phyloP scores from a whole-genome alignment of 1,140 invertebrate genomes.

The Formica exsecta region DNA sequence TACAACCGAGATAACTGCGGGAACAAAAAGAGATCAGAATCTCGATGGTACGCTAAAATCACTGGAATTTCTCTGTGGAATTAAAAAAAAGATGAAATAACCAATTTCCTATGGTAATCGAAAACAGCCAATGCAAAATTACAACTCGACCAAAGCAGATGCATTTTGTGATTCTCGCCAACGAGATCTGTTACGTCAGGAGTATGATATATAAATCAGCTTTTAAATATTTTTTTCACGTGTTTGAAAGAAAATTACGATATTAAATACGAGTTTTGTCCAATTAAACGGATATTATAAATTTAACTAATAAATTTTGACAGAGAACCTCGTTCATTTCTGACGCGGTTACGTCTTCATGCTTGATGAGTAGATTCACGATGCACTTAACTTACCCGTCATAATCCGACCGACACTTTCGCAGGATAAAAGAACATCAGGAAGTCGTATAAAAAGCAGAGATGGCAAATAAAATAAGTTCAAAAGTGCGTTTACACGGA shows the following conservation, averaged over 20 bases:
- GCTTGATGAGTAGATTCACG: not conserved
- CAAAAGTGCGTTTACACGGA: not conserved
- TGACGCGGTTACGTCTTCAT: not conserved
- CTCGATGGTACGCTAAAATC: not conserved
- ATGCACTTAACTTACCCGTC: not conserved
- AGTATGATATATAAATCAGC: not conserved
- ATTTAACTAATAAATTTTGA: not conserved
- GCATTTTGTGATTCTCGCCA: not conserved
- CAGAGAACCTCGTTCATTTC: not conserved
- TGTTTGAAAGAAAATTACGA: not conserved
- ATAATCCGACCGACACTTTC: not conserved
- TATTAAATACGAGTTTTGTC: not conserved
- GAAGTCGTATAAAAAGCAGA: not conserved
- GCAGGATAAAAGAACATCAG: not conserved
- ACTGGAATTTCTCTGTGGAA: not conserved
- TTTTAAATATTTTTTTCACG: not conserved
- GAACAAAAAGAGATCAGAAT: not conserved
- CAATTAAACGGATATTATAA: not conserved
- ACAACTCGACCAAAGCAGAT: not conserved
- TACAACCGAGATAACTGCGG: not conserved
- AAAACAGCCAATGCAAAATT: not conserved
- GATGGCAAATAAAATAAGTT: not conserved
- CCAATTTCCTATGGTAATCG: not conserved
- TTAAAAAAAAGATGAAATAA: not conserved
- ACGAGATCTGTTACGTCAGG: not conserved